A percentile compares a stretch with the other conserved stretches of the same genome.
Evolutionary conservation across 2,113 vertebrate species (phyloP).

Genomic region (Rhinolophus sinicus): DNA sequence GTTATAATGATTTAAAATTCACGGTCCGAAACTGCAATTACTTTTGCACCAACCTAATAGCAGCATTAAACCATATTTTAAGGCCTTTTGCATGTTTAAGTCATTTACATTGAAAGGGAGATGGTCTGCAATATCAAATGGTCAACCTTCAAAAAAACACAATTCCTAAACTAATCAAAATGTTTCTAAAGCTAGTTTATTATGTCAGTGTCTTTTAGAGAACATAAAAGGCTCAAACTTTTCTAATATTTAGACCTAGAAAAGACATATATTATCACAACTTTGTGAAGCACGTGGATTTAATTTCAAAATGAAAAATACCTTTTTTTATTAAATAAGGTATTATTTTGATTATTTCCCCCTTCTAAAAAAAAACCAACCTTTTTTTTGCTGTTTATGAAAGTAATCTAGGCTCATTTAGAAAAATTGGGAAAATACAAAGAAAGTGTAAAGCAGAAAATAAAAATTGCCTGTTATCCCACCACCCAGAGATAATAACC

Average conservation of each 20-base stretch:
- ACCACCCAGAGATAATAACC: background rate
- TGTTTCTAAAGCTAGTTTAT: constrained; percentile 25
- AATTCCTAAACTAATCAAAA: background rate
- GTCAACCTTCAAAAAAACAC: background rate
- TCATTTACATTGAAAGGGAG: background rate
- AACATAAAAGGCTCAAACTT: background rate
- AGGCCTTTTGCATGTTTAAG: background rate
- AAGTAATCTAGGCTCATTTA: constrained; percentile 16
- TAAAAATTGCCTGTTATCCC: background rate
- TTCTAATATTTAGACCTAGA: background rate
- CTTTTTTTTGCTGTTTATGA: background rate
- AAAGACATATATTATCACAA: background rate
- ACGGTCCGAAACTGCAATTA: too few relatives aligned
- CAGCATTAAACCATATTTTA: background rate
- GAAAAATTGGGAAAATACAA: background rate
- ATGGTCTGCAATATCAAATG: background rate
- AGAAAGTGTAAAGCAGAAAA: background rate
- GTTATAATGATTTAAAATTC: too few relatives aligned
- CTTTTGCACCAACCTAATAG: background rate
- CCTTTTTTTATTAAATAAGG: background rate
- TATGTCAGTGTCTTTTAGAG: background rate
- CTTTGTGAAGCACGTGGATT: background rate
- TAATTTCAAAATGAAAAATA: constrained; percentile 48
- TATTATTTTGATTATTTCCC: background rate
- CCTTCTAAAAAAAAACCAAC: background rate